Evolutionary conservation across 2,113 vertebrate species (phyloP), one percentile per base, ranked within the genome.

Genomic region (Gasterosteus aculeatus): DNA sequence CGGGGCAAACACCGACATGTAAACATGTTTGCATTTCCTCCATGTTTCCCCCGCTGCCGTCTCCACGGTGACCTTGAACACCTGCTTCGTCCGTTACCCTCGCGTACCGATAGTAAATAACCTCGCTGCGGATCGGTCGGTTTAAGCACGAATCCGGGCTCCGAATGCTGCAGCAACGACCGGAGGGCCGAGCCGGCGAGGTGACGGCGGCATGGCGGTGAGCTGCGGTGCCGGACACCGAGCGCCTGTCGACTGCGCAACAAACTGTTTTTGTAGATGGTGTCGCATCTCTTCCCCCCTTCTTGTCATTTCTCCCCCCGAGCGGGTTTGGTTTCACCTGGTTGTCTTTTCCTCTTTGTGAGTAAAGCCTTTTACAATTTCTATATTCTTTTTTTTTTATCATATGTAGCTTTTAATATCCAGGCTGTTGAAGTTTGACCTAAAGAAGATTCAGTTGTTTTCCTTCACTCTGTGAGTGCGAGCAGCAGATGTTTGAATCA

Each of bases 11-110:
- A 29, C 70, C 35, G 77, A 58, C 71, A 44, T 51, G 72, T 78
- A 91, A 93, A 91, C 92, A 93, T 91, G 88, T 92, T 92, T 92
- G 82, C 82, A 84, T 89, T 87, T 61, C 65, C 86, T 64, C 59
- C 75, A 7, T 62, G 87, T 83, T 78, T 78, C 57, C 82, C 62
- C 42, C 70, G 1, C 59, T 42, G 51, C 60, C 68, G 75, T 92
- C 83, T 85, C 87, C 59, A 85, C 81, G 78, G 82, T 31, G 69
- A 90, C 88, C 41, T 7, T 7, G 60, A 64, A 56, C 85, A 70
- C 83, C 82, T 81, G 77, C 85, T 79, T 63, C 60, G 66, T 69
- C 69, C 56, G 61, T 58, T 71, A 82, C 64, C 77, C 75, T 44
- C 65, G 12, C 39, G 22, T 19, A 39, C 18, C 22, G 22, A 26